These are phyloP conservation scores for Stenchaetothrips biformis DNA, from an alignment of 2,888 invertebrate genomes.

Conservation along the genomic window DNA sequence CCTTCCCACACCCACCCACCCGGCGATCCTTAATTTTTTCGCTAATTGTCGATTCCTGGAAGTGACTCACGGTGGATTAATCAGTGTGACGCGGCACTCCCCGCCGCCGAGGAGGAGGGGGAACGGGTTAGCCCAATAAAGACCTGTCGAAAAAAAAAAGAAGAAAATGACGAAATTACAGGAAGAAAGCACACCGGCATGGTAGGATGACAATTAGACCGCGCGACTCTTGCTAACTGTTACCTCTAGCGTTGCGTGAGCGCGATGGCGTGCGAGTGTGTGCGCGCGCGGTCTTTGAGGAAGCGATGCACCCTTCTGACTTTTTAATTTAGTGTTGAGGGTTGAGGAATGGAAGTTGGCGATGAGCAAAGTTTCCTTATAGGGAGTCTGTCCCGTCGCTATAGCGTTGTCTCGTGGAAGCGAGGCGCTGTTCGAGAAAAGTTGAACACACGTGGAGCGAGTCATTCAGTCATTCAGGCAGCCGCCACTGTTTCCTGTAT, in stretches of 20 bases:
- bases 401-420: not conserved
- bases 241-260: no score
- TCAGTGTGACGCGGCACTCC: not conserved
- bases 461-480: no score
- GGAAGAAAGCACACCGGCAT: no score
- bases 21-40: slow-evolving; percentile 8
- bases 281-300: not conserved
- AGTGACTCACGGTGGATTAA: slow-evolving; percentile 15
- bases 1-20: not conserved
- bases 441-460: no score
- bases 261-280: not conserved
- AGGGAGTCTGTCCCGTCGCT: not conserved
- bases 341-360: slow-evolving; percentile 9
- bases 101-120: no score
- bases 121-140: no score
- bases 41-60: slow-evolving; percentile 20
- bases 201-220: no score
- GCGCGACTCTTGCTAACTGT: not conserved
- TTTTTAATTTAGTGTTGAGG: not conserved
- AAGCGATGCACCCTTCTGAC: not conserved
- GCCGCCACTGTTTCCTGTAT: no score
- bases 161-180: no score
- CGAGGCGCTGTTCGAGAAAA: no score
- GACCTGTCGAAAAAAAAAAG: no score
- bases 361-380: slow-evolving; percentile 1